Evolutionary conservation across 2,888 invertebrate genomes (phyloP), one percentile per base, ranked within the genome.

Genomic region (Oxytorus armatus): DNA sequence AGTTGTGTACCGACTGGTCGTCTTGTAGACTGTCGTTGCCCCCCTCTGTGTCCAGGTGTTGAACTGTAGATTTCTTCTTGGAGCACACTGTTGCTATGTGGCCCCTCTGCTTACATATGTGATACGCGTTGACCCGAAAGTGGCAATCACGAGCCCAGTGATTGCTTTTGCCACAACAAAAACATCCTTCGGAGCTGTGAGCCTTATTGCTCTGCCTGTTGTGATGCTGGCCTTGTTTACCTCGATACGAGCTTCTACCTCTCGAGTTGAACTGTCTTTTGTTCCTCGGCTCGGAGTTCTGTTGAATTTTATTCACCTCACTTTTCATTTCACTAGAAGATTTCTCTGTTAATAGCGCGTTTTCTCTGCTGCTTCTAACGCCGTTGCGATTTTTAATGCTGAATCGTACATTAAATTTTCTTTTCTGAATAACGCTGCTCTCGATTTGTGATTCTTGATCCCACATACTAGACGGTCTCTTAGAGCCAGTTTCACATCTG

Each of bases 101-200:
- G 25, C 79, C 83, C 25, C 79, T 82, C 16, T 49, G 61, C 39
- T 76, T 59, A 73, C 82, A 83, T 8, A 33, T 42, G 36, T 69
- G 70, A 70, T 82, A 83, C 18, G 33, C 72, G 25, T 53, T 57
- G 47, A 44, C 16, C 36, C 66, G 70, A 42, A 69, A 47, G 10
- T 39, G 16, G 49, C 80, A 80, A 18, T 80, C 73, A 11, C 55
- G 53, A 55, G 57, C 51, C 53, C 42, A 51, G 73, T 80, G 80
- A 55, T 72, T 80, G 3, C 8, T 42, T 59, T 42, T 76, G 0
- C 72, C 77, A 33, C 80, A 80, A 33, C 76, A 77, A 59, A 42
- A 80, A 59, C 80, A 79, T 16, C 57, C 49, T 36, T 4, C 4
- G 23, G 49, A 25, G 25, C 65, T 68, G 25, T 68, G n/a, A n/a